These are phyloP conservation scores for Platerodrilus igneus DNA, from an alignment of 2,888 invertebrate genomes.

Conservation along the genomic window DNA sequence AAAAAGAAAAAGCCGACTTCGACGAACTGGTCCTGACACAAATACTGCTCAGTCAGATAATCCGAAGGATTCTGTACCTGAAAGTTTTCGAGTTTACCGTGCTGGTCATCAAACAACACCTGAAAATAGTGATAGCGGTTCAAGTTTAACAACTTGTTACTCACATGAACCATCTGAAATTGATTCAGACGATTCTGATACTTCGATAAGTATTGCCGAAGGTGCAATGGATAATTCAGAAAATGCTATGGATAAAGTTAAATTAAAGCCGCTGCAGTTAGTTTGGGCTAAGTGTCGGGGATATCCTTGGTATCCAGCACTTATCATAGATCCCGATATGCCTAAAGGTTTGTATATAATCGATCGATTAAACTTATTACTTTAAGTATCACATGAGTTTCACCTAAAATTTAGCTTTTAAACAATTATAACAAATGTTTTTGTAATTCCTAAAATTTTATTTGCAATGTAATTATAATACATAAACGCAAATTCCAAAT, in stretches of 20 bases:
- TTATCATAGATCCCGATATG: conserved; percentile 92
- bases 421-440: no score
- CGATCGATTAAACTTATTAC: neutral
- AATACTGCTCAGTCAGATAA: conserved; percentile 20
- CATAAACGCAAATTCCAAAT: no score
- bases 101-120: conserved; percentile 44
- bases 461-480: no score
- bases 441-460: no score
- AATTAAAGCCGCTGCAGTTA: conserved; percentile 79
- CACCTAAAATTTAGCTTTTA: conserved; percentile 2
- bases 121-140: conserved; percentile 44
- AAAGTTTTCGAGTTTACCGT: conserved; percentile 54
- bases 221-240: conserved; percentile 43
- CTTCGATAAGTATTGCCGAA: conserved; percentile 44
- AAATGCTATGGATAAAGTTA: conserved; percentile 33
- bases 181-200: conserved; percentile 43
- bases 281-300: conserved; percentile 98
- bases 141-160: conserved; percentile 49
- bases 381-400: neutral
- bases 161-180: conserved; percentile 46
- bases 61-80: conserved; percentile 41
- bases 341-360: conserved; percentile 68
- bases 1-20: conserved; percentile 43
- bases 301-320: conserved; percentile 96
- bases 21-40: conserved; percentile 37